Evolutionary conservation across 2,113 vertebrate genomes (phyloP).

Genomic region (Odontesthes bonariensis): DNA sequence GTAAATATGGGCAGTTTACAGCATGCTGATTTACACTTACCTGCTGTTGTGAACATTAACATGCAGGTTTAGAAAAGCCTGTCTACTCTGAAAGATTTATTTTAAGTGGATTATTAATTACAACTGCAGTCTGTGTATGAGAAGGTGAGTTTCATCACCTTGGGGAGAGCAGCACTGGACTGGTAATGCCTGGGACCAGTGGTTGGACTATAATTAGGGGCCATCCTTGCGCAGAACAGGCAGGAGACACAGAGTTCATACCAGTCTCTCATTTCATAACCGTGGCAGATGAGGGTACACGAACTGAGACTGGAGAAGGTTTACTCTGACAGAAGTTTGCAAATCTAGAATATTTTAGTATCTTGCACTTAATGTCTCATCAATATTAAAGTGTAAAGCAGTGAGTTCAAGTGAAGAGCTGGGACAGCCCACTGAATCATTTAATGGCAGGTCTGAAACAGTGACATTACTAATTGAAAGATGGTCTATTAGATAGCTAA

Average conservation of each 20-base stretch:
- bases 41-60: slow-evolving; percentile 11
- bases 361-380: slow-evolving; percentile 61
- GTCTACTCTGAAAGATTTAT: background rate
- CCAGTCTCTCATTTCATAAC: slow-evolving; percentile 43
- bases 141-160: background rate
- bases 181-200: background rate
- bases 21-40: slow-evolving; percentile 20
- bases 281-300: slow-evolving; percentile 17
- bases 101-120: background rate
- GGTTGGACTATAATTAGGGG: slow-evolving; percentile 56
- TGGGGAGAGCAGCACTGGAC: background rate
- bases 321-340: slow-evolving; percentile 68
- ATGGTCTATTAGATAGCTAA: slow-evolving; percentile 22
- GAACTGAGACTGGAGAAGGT: slow-evolving; percentile 10
- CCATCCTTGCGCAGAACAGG: slow-evolving; percentile 13
- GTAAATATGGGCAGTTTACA: slow-evolving; percentile 20
- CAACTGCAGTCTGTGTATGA: background rate
- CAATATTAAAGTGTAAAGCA: slow-evolving; percentile 63
- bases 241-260: background rate
- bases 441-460: slow-evolving; percentile 49
- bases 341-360: slow-evolving; percentile 64
- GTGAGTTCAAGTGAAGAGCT: slow-evolving; percentile 55
- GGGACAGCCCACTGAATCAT: slow-evolving; percentile 71
- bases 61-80: slow-evolving; percentile 10
- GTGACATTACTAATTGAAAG: slow-evolving; percentile 47